Conservation (phyloP, 1,140 invertebrate genomes). For the Batillaria attramentaria region DNA sequence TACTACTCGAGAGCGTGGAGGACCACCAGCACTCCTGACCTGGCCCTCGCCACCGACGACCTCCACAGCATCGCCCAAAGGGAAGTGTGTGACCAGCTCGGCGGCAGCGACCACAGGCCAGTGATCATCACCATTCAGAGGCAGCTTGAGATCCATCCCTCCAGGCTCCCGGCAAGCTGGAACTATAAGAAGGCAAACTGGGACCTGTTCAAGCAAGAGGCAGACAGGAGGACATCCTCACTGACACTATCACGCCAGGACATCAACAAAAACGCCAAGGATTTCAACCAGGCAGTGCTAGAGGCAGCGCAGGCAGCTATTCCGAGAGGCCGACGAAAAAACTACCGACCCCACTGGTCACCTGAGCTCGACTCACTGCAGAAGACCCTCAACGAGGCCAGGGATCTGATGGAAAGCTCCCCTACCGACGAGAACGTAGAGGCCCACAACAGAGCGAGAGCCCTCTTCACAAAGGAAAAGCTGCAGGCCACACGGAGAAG, state of each 20-base stretch:
- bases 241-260: background rate
- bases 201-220: constrained; percentile 13
- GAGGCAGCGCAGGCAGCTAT: constrained; percentile 12
- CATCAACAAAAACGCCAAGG: constrained; percentile 17
- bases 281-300: constrained; percentile 1
- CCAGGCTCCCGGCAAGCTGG: constrained; percentile 21
- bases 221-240: constrained; percentile 6
- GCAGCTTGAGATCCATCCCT: background rate
- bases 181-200: constrained; percentile 23
- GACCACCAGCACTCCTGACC: constrained; percentile 28
- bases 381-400: background rate
- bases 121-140: constrained; percentile 10
- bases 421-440: background rate
- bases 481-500: constrained; percentile 14
- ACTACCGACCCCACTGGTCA: constrained; percentile 4
- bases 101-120: constrained; percentile 30
- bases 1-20: background rate
- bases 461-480: constrained; percentile 2
- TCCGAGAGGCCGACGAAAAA: constrained; percentile 3
- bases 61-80: constrained; percentile 23
- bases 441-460: constrained; percentile 9
- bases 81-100: constrained; percentile 22
- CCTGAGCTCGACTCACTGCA: constrained; percentile 12
- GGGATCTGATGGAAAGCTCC: constrained; percentile 1
- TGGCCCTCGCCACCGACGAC: constrained; percentile 29